Conservation (phyloP, 2,797 vertebrate genomes). For the Emys orbicularis region DNA sequence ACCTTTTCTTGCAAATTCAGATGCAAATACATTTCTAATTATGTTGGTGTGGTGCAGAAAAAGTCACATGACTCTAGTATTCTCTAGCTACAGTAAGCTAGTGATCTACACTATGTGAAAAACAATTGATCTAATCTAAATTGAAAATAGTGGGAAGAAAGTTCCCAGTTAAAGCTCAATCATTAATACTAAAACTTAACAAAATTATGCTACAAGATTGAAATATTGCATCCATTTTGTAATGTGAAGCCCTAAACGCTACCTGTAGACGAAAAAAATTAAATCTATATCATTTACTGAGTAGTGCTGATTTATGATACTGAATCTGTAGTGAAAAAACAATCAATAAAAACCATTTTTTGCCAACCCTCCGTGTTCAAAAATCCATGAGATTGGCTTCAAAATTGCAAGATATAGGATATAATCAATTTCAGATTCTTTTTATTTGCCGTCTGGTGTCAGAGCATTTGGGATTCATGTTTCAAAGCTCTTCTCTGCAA, state of each 20-base stretch:
- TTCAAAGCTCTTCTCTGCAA: neutral
- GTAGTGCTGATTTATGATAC: neutral
- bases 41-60: neutral
- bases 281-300: neutral
- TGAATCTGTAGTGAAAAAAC: neutral
- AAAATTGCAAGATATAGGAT: neutral
- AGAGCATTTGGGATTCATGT: neutral
- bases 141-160: neutral
- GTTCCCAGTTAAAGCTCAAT: neutral
- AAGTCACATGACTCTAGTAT: slow-evolving; percentile 2
- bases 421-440: neutral
- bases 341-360: too few species aligned
- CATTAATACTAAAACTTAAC: neutral
- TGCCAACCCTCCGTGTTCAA: neutral
- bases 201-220: neutral
- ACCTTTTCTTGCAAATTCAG: neutral
- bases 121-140: neutral
- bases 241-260: neutral
- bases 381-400: neutral
- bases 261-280: neutral
- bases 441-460: neutral
- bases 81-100: neutral
- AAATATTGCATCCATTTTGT: neutral
- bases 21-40: neutral
- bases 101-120: neutral